Base-by-base conservation (phyloP, 2,888 invertebrate species). In the Hypsopygia costalis region DNA sequence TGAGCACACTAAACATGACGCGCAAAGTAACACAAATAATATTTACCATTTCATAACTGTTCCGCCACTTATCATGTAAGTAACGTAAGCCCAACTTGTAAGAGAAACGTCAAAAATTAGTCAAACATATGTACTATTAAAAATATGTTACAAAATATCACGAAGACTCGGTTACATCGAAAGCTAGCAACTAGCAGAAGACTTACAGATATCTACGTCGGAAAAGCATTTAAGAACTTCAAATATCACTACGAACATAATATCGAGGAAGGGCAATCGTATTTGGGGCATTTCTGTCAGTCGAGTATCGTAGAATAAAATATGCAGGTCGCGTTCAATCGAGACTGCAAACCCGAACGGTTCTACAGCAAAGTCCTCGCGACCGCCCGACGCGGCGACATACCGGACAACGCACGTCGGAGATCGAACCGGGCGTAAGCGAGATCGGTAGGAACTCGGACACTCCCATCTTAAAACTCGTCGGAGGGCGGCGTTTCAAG, bases 21-120 rank as follows among this genome's bases (percentile, higher is more conserved):
- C 25, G n/a, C 25, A 25, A 2, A 4, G 3, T 3, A 3, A 25
- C 25, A 6, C 25, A 25, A 3, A 7, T 6, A 25, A 12, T 62
- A 64, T 44, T 77, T 79, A 81, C 81, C 81, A 66, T 67, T 64
- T 65, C 31, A 69, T 47, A 46, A 61, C 61, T 44, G 65, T 58
- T 51, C 60, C 55, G 51, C 66, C 67, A 53, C 71, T 63, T 60
- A 71, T 54, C 51, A 62, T 40, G 58, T 63, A 75, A 53, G 52
- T 49, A 62, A 68, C 59, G 70, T 70, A 64, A 49, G 65, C 64
- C 83, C 83, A 79, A 56, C 81, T 81, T 67, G 65, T 44, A 69
- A 67, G 44, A 45, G 59, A 64, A 66, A 65, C 44, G 16, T 43
- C 43, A 44, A 41, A 22, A 33, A 36, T 21, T 46, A 49, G 49